Base-by-base conservation (phyloP, 2,113 vertebrate species). In the Varanus komodoensis region DNA sequence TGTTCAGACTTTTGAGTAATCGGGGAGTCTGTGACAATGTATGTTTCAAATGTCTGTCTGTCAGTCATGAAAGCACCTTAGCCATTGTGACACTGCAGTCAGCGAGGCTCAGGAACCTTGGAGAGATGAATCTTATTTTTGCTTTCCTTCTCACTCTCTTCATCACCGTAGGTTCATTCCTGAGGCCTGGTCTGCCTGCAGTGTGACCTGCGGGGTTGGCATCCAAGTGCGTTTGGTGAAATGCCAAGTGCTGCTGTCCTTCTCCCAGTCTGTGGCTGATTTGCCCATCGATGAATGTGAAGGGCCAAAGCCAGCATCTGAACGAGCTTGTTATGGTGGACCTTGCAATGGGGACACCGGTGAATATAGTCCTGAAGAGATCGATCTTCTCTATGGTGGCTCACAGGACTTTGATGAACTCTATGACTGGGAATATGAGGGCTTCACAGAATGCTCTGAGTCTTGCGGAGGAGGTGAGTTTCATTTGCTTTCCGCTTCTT, bases 351-450 rank as follows among this genome's bases (percentile, higher is more conserved):
- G 97, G 48, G 96, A 97, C 32, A 67, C 91, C 29, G 69, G 96
- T 0, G 96, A 96, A 21, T 90, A 97, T 29, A 94, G 67, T 8
- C 89, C 91, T 25, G 96, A 96, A 52, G 96, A 96, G 83, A 87
- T 95, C 2, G 95, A 95, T 38, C 74, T 94, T 84, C 54, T 96
- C 27, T 90, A 95, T 12, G 93, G 95, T 1, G 94, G 92, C 82
- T 88, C 95, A 27, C 97, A 95, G 75, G 97, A 97, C 77, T 95
- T 96, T 21, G 98, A 99, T 75, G 98, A 98, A 93, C 97, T 98
- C 17, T 98, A 98, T 64, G 98, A 99, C 95, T 99, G 99, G 99
- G 98, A 99, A 86, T 99, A 99, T 1, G 97, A 98, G 84, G 99
- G 98, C 4, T 99, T 99, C 96, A 98, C 98, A 0, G 98, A 98